Conservation (phyloP, 2,888 invertebrate species). For the Nomada flava region DNA sequence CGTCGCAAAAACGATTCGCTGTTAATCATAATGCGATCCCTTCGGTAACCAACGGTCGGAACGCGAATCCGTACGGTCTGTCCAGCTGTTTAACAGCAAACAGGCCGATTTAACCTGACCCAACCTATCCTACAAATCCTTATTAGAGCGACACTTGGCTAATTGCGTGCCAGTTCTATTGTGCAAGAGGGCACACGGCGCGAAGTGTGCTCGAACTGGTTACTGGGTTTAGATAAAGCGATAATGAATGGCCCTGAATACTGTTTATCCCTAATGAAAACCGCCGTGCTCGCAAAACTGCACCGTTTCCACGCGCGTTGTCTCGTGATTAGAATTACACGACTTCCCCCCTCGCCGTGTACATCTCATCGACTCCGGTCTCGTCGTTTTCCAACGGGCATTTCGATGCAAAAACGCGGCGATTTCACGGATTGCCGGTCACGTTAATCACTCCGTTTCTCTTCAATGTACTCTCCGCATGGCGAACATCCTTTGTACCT, state of each 20-base stretch:
- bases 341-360: neutral
- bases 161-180: constrained; percentile 56
- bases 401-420: neutral
- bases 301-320: neutral
- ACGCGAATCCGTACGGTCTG: constrained; percentile 23
- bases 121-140: constrained; percentile 61
- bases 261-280: constrained; percentile 51
- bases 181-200: constrained; percentile 25
- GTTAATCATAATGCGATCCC: constrained; percentile 25
- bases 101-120: constrained; percentile 53
- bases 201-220: constrained; percentile 46
- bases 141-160: constrained; percentile 68
- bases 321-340: neutral
- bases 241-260: constrained; percentile 46
- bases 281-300: constrained; percentile 27
- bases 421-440: neutral
- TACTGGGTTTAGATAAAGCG: constrained; percentile 58
- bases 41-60: constrained; percentile 20
- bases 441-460: constrained; percentile 5
- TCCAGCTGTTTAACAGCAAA: constrained; percentile 58
- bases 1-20: neutral
- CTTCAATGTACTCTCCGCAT: neutral
- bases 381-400: neutral
- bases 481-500: constrained; percentile 5
- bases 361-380: neutral